phyloP scores from a whole-genome alignment of 1,140 invertebrate species.

The Vanessa tameamea region DNA sequence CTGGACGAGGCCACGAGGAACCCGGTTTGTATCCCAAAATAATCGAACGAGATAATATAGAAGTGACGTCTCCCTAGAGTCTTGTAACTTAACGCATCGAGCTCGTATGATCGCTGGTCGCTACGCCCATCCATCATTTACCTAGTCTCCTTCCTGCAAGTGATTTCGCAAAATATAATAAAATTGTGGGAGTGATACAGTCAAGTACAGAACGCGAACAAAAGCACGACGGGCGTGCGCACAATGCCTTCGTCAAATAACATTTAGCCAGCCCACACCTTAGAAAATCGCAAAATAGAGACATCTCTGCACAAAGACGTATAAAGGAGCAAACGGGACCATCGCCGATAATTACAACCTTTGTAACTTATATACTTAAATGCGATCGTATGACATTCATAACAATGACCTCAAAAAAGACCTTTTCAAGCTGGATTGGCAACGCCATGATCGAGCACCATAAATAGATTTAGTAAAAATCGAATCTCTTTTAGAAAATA shows the following conservation, averaged over 20 bases:
- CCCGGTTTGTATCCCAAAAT: too few species aligned
- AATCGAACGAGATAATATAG: too few species aligned
- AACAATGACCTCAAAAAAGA: constrained; percentile 43
- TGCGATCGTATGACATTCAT: constrained; percentile 51
- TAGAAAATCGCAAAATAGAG: constrained; percentile 80
- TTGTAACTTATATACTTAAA: constrained; percentile 62
- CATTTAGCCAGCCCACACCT: constrained; percentile 79
- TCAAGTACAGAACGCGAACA: constrained; percentile 58
- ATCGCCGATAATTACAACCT: constrained; percentile 75
- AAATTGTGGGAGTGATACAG: constrained; percentile 79
- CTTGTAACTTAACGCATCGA: constrained; percentile 70
- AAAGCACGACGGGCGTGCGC: constrained; percentile 68
- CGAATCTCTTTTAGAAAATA: constrained; percentile 1
- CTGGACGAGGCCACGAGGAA: too few species aligned
- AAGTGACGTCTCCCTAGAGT: constrained; percentile 53
- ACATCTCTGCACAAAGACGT: constrained; percentile 67
- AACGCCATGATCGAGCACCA: constrained; percentile 30
- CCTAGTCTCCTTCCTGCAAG: constrained; percentile 58
- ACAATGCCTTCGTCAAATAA: constrained; percentile 79
- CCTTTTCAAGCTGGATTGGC: constrained; percentile 33
- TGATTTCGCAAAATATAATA: constrained; percentile 71
- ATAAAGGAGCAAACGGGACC: constrained; percentile 67
- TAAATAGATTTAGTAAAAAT: constrained; percentile 8
- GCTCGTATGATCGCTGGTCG: constrained; percentile 46
- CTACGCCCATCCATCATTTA: constrained; percentile 72